Conservation (phyloP, 2,888 invertebrate genomes). For the Epiblema foenella region DNA sequence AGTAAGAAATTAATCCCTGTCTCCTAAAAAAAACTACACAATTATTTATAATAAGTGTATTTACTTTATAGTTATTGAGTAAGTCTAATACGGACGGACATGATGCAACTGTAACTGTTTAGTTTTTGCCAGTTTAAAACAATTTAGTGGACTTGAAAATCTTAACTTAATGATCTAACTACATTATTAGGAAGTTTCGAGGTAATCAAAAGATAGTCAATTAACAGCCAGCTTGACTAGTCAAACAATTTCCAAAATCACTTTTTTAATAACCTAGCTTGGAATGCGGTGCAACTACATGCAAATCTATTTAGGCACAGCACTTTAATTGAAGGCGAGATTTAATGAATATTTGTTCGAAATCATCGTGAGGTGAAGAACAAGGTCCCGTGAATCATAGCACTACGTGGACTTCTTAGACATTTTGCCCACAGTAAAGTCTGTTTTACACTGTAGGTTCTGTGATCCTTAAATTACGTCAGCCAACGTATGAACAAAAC, state of each 20-base stretch:
- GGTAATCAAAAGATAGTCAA: too few species aligned
- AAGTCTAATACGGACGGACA: too few species aligned
- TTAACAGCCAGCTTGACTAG: background rate
- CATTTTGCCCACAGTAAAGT: slow-evolving; percentile 9
- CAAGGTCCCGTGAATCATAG: slow-evolving; percentile 37
- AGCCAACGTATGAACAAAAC: too few species aligned
- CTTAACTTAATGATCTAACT: too few species aligned
- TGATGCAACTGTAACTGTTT: too few species aligned
- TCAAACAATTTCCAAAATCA: background rate
- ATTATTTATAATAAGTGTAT: too few species aligned
- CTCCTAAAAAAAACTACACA: too few species aligned
- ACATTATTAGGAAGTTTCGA: too few species aligned
- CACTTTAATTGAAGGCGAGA: slow-evolving; percentile 21
- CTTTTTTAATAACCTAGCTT: background rate
- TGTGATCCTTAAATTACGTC: background rate
- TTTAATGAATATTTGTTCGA: slow-evolving; percentile 32
- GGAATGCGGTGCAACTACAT: slow-evolving; percentile 15
- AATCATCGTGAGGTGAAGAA: slow-evolving; percentile 5
- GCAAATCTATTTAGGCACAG: slow-evolving; percentile 21
- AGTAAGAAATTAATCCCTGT: too few species aligned
- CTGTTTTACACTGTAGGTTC: background rate
- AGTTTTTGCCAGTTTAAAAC: too few species aligned
- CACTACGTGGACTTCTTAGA: background rate
- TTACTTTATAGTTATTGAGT: too few species aligned
- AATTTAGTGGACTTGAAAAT: too few species aligned